phyloP scores from a whole-genome alignment of 2,797 vertebrate species.

The Dipus sagitta region DNA sequence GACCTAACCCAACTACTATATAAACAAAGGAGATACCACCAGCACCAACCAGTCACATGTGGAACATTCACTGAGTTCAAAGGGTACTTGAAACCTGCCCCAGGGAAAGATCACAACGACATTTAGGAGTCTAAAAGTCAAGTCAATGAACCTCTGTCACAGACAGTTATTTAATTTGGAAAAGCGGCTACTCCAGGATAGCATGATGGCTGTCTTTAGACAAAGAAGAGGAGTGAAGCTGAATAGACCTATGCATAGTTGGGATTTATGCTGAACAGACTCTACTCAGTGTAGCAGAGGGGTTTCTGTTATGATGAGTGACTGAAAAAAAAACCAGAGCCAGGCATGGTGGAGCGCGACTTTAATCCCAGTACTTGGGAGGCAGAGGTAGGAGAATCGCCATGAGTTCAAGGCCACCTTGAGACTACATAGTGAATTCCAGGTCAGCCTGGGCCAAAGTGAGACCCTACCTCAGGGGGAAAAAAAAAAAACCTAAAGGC shows the following conservation, averaged over 20 bases:
- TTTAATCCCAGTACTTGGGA: too few relatives aligned
- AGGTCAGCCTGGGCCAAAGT: too few relatives aligned
- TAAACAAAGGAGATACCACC: neutral
- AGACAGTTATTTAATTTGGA: neutral
- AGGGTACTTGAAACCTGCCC: neutral
- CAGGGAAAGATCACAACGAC: neutral
- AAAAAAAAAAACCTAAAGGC: neutral
- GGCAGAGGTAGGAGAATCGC: too few relatives aligned
- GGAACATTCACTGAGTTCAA: neutral
- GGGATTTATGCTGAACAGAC: neutral
- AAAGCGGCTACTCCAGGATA: neutral
- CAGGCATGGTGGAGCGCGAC: too few relatives aligned
- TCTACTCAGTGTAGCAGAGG: neutral
- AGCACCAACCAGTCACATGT: neutral
- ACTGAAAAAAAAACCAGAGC: neutral
- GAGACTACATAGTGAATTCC: too few relatives aligned
- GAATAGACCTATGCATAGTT: neutral
- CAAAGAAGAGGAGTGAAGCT: neutral
- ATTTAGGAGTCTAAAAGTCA: conserved; percentile 7
- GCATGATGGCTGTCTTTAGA: neutral
- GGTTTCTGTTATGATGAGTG: neutral
- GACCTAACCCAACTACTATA: neutral
- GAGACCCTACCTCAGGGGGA: neutral
- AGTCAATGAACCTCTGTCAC: conserved; percentile 43
- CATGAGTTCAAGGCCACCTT: too few relatives aligned